Evolutionary conservation across 2,888 invertebrate species (phyloP).

Genomic region (Azorinus chamasolen): DNA sequence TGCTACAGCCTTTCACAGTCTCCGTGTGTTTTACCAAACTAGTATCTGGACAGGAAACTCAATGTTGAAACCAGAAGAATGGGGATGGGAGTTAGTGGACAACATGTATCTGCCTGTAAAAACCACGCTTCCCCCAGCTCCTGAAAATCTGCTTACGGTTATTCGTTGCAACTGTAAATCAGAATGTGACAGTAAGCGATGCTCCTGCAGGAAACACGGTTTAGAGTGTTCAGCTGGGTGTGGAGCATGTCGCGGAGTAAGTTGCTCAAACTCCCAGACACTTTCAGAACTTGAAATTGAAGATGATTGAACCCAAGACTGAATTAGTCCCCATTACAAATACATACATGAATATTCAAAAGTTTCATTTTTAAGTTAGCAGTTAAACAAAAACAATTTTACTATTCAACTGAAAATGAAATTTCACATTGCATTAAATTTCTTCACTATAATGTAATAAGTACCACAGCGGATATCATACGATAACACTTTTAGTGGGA

Average conservation of each 20-base stretch:
- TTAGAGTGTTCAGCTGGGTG: slow-evolving; percentile 9
- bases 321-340: too few species aligned
- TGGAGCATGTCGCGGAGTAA: neutral
- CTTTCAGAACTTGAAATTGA: too few species aligned
- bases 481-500: too few species aligned
- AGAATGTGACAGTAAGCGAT: slow-evolving; percentile 42
- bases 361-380: too few species aligned
- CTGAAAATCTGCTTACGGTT: slow-evolving; percentile 57
- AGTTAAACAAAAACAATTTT: too few species aligned
- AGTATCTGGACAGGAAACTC: slow-evolving; percentile 49
- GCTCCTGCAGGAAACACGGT: slow-evolving; percentile 8
- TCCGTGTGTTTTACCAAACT: slow-evolving; percentile 53
- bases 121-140: slow-evolving; percentile 55
- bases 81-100: slow-evolving; percentile 60
- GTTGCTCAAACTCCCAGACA: slow-evolving; percentile 4
- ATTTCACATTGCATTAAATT: too few species aligned
- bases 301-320: too few species aligned
- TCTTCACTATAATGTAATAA: too few species aligned
- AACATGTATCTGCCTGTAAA: slow-evolving; percentile 32
- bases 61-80: slow-evolving; percentile 38
- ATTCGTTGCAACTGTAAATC: slow-evolving; percentile 63
- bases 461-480: too few species aligned
- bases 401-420: too few species aligned
- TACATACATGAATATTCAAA: too few species aligned
- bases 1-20: slow-evolving; percentile 58